Evolutionary conservation across 2,113 vertebrate genomes (phyloP).

Genomic region (Xenopus laevis): DNA sequence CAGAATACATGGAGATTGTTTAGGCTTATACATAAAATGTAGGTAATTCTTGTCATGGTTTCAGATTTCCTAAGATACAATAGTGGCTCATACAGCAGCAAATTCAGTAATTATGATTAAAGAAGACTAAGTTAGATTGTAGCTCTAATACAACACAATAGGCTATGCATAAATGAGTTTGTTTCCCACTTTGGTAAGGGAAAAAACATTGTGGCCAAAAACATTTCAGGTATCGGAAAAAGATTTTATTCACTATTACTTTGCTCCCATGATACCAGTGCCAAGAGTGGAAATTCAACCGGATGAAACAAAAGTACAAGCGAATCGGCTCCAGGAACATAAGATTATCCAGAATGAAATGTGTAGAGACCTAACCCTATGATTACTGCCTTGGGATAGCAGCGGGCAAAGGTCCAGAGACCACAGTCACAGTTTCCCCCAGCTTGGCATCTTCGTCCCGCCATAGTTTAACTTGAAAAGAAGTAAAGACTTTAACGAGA

Average conservation of each 20-base stretch:
- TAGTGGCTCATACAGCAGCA: too few species aligned
- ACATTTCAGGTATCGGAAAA: background rate
- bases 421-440: slow-evolving; percentile 6
- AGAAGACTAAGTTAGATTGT: too few species aligned
- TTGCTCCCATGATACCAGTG: background rate
- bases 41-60: too few species aligned
- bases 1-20: too few species aligned
- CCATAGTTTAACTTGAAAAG: slow-evolving; percentile 1
- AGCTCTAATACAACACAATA: too few species aligned
- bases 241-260: slow-evolving; percentile 2
- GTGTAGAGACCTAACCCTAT: slow-evolving; percentile 23
- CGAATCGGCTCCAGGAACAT: slow-evolving; percentile 13
- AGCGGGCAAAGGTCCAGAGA: slow-evolving; percentile 4
- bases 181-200: background rate
- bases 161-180: background rate
- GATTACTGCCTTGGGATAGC: slow-evolving; percentile 29
- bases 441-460: slow-evolving; percentile 10
- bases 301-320: slow-evolving; percentile 12
- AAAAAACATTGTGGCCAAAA: background rate
- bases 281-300: slow-evolving; percentile 10
- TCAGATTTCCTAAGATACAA: too few species aligned
- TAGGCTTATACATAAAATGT: too few species aligned
- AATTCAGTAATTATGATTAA: too few species aligned
- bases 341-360: slow-evolving; percentile 23
- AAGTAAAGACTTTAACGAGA: background rate